Conservation (phyloP, 2,113 vertebrate genomes). For the Centropristis striata region DNA sequence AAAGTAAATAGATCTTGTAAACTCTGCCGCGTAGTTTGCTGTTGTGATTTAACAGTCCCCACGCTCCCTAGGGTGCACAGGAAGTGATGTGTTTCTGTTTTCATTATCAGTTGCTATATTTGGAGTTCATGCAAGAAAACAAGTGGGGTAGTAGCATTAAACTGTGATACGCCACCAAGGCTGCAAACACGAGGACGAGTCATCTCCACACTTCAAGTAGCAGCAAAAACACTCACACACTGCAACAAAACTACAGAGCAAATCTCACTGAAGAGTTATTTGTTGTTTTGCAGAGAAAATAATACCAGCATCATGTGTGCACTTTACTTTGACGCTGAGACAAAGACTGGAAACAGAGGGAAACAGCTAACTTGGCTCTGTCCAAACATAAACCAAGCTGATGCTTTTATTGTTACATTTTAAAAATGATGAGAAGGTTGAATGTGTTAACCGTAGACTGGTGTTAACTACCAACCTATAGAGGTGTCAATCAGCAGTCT, state of each 20-base stretch:
- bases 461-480: neutral
- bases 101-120: slow-evolving; percentile 49
- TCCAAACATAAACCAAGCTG: neutral
- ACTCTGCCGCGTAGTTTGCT: neutral
- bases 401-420: neutral
- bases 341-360: neutral
- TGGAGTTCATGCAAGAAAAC: slow-evolving; percentile 27
- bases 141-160: neutral
- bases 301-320: too few relatives aligned
- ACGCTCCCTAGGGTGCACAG: slow-evolving; percentile 3
- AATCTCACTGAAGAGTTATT: too few relatives aligned
- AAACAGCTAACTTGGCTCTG: neutral
- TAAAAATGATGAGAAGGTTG: neutral
- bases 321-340: too few relatives aligned
- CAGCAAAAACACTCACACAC: neutral
- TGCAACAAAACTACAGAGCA: too few relatives aligned
- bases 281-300: too few relatives aligned
- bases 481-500: too few relatives aligned
- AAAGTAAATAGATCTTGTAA: too few relatives aligned
- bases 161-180: neutral
- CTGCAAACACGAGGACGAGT: neutral
- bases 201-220: neutral
- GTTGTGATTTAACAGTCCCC: neutral
- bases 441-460: too few relatives aligned
- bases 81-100: slow-evolving; percentile 36